Conservation (phyloP, 37 sponge, comb jelly and placozoan species). For the Bolinopsis microptera region DNA sequence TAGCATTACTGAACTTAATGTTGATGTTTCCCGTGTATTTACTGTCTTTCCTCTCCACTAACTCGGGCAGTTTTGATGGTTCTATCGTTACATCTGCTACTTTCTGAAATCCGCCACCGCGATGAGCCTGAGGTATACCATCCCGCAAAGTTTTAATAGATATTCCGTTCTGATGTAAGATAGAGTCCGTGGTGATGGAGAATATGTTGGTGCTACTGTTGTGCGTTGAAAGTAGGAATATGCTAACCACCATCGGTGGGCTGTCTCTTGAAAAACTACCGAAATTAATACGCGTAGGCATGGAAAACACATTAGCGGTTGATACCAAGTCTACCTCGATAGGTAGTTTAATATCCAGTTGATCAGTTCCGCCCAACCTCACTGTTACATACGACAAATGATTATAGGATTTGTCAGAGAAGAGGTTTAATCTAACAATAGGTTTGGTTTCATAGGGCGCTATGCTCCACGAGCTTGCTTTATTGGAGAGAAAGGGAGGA, state of each 20-base stretch:
- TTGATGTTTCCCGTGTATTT: slow-evolving; percentile 29
- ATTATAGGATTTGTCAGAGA: slow-evolving; percentile 27
- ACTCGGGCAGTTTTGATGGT: neutral
- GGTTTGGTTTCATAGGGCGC: slow-evolving; percentile 38
- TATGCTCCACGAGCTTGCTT: neutral
- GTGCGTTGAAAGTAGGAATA: slow-evolving; percentile 26
- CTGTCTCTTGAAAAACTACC: slow-evolving; percentile 6
- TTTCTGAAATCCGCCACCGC: slow-evolving; percentile 15
- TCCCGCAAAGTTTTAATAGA: neutral
- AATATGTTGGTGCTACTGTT: slow-evolving; percentile 34
- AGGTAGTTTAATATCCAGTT: slow-evolving; percentile 32
- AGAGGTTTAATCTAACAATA: slow-evolving; percentile 35
- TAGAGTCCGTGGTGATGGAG: neutral
- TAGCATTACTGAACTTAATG: slow-evolving; percentile 30
- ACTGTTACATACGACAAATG: slow-evolving; percentile 46
- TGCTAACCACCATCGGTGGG: slow-evolving; percentile 4
- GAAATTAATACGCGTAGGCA: neutral
- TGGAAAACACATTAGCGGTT: neutral
- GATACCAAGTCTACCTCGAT: neutral
- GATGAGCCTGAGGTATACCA: neutral
- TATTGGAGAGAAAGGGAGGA: neutral
- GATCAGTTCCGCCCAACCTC: neutral
- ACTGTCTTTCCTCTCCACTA: neutral
- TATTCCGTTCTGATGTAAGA: slow-evolving; percentile 54
- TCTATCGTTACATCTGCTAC: slow-evolving; percentile 41